Percentiles rank a stretch among this genome's conserved stretches.
These are phyloP conservation scores for Sphinx pinastri DNA, from an alignment of 2,888 invertebrate genomes.

Conservation along the genomic window DNA sequence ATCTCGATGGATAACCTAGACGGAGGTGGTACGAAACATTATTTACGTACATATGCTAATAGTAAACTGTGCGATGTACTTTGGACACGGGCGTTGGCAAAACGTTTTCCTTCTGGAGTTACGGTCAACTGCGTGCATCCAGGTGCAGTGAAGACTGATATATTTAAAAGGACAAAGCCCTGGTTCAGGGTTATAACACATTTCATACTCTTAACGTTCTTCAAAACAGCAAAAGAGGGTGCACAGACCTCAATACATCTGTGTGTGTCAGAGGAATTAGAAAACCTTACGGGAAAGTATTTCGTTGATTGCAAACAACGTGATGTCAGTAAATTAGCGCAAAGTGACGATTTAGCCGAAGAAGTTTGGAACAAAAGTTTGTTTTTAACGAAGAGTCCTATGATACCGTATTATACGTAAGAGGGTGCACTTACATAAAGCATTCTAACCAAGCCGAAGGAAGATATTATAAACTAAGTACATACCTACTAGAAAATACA, in stretches of 20 bases:
- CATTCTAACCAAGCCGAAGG: too few species aligned
- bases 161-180: constrained; percentile 86
- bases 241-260: constrained; percentile 90
- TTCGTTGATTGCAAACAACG: constrained; percentile 89
- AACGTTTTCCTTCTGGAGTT: constrained; percentile 78
- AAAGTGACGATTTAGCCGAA: constrained; percentile 86
- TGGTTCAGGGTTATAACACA: constrained; percentile 72
- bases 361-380: constrained; percentile 88
- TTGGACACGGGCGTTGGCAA: constrained; percentile 70
- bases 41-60: constrained; percentile 69
- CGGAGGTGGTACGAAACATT: constrained; percentile 49
- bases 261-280: constrained; percentile 89
- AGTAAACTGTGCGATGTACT: constrained; percentile 72
- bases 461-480: too few species aligned
- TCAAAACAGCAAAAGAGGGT: constrained; percentile 89
- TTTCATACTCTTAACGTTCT: constrained; percentile 84
- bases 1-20: constrained; percentile 65
- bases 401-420: neutral
- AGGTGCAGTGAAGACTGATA: constrained; percentile 91
- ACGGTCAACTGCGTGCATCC: constrained; percentile 93
- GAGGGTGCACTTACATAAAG: too few species aligned
- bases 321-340: constrained; percentile 78
- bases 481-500: too few species aligned
- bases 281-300: constrained; percentile 88
- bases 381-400: constrained; percentile 38